Base-by-base conservation (phyloP, 1,140 invertebrate species). In the Chelonus insularis region DNA sequence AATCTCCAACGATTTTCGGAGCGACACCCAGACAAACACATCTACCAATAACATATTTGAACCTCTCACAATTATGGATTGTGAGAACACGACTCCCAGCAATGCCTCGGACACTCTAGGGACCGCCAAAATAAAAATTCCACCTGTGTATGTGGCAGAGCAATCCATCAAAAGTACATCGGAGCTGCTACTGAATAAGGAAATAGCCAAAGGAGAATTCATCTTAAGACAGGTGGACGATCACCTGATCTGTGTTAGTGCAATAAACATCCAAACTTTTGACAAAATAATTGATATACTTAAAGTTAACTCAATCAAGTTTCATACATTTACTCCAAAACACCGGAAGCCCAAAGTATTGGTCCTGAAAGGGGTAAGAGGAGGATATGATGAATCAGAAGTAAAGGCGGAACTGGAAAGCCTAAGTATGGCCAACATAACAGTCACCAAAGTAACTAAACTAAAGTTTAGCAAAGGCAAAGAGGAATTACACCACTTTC, bases 291-390 rank as follows among this genome's bases (percentile, higher is more conserved):
- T 7, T 16, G 16, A 16, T 16, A 7, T 16, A 16, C 16, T 43
- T 5, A 43, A 16, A 16, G n/a, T 16, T 6, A 14, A 16, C 14
- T 7, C 23, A 39, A 11, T 36, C 48, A 18, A 45, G 43, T 54
- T 34, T 12, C 41, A 54, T 14, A 59, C 56, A 4, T 63, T 51
- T 20, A 63, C 62, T 8, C 62, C 62, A 18, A 63, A 59, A 55
- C 7, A 52, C 5, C 21, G 20, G 0, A 63, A 63, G 20, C 39
- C 47, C 0, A 63, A 36, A 8, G 9, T 25, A 12, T 7, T 63
- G 1, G 41, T 63, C 0, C 37, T 63, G 9, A 63, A 63, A 36
- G 62, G 62, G 3, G 51, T 63, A 4, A 58, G 36, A 23, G 62
- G 56, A 3, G 48, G 29, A 4, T 63, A 18, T 25, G 16, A 9